These are phyloP conservation scores for Hydrochoerus hydrochaeris DNA, from an alignment of 2,113 vertebrate genomes.

Conservation along the genomic window DNA sequence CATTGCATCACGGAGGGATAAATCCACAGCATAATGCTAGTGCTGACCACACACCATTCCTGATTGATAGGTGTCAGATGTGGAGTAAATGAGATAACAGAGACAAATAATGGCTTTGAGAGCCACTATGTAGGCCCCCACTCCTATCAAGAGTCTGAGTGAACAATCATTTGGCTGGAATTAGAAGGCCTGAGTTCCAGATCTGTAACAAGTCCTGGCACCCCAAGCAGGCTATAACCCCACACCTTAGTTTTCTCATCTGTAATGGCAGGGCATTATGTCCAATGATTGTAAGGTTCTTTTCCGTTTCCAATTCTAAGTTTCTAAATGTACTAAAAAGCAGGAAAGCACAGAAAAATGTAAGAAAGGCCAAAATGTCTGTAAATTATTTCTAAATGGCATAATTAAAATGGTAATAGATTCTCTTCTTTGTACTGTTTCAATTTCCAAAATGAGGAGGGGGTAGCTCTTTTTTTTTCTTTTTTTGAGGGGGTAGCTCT, in stretches of 20 bases:
- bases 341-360: not conserved
- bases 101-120: not conserved
- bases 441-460: not conserved
- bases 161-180: not conserved
- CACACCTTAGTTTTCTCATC: not conserved
- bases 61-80: not conserved
- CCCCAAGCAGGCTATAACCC: not conserved
- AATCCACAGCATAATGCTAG: not conserved
- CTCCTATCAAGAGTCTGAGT: not conserved
- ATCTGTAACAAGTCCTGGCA: not conserved
- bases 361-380: not conserved
- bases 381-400: not conserved
- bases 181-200: not conserved
- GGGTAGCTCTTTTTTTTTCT: too few relatives aligned
- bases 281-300: not conserved
- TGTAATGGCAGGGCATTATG: not conserved
- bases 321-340: constrained; percentile 11
- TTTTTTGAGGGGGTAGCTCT: too few relatives aligned
- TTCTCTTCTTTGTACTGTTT: constrained; percentile 22
- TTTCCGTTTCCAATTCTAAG: constrained; percentile 17
- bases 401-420: constrained; percentile 17
- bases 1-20: not conserved
- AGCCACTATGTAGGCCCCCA: not conserved
- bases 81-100: not conserved
- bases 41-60: not conserved